Evolutionary conservation across 2,797 vertebrate genomes (phyloP).

Genomic region (Choloepus didactylus): DNA sequence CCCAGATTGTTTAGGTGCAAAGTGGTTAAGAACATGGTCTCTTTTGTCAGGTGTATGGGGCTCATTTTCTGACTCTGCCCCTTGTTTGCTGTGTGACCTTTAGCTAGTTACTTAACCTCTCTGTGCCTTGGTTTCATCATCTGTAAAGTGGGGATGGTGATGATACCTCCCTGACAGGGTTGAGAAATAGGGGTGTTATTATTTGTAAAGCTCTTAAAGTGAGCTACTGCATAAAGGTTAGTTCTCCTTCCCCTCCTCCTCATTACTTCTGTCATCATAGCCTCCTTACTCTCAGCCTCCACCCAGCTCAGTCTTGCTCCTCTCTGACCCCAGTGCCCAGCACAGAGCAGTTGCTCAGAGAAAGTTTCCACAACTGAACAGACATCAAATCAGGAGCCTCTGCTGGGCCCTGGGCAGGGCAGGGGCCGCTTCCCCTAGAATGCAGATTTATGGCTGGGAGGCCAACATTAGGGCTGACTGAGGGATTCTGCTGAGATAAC

Average conservation of each 20-base stretch:
- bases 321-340: background rate
- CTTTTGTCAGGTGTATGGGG: background rate
- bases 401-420: background rate
- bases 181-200: background rate
- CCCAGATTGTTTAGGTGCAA: background rate
- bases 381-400: background rate
- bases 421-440: background rate
- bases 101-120: background rate
- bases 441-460: conserved; percentile 60
- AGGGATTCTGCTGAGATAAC: conserved; percentile 65
- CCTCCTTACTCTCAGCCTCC: background rate
- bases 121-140: background rate
- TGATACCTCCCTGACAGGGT: background rate
- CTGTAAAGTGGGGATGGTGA: background rate
- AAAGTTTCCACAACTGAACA: too few relatives aligned
- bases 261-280: background rate
- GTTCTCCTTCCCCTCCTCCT: background rate
- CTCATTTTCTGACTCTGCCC: background rate
- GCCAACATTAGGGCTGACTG: background rate
- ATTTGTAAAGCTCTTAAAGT: background rate
- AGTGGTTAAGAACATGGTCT: background rate
- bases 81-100: background rate
- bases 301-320: background rate
- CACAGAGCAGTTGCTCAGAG: background rate
- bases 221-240: background rate